phyloP scores from a whole-genome alignment of 1,140 invertebrate species.

The Pogonomyrmex barbatus region DNA sequence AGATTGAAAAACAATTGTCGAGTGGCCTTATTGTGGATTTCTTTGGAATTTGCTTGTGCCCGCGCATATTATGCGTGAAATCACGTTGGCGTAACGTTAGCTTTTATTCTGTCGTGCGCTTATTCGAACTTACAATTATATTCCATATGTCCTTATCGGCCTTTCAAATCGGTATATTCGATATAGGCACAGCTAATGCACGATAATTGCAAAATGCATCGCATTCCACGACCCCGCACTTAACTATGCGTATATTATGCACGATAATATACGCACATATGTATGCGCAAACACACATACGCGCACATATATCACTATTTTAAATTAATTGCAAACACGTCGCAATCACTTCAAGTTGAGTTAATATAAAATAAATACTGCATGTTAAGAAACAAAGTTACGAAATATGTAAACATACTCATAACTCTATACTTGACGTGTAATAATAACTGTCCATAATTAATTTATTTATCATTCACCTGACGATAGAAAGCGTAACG shows the following conservation, averaged over 20 bases:
- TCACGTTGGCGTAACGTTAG: conserved; percentile 73
- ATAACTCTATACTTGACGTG: conserved; percentile 7
- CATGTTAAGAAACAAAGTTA: conserved; percentile 19
- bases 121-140: conserved; percentile 84
- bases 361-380: neutral
- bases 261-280: no score
- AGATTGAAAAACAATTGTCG: conserved; percentile 26
- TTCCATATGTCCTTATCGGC: conserved; percentile 82
- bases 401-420: neutral
- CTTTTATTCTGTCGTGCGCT: conserved; percentile 73
- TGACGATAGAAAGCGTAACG: conserved; percentile 43
- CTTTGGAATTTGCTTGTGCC: conserved; percentile 11
- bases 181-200: conserved; percentile 74
- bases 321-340: conserved; percentile 79
- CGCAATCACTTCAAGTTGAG: conserved; percentile 66
- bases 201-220: conserved; percentile 83
- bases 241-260: conserved; percentile 21
- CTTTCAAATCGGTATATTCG: conserved; percentile 82
- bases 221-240: conserved; percentile 71
- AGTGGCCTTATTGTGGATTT: conserved; percentile 29
- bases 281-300: neutral
- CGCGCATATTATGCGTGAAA: conserved; percentile 54
- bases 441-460: conserved; percentile 6
- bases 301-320: conserved; percentile 2
- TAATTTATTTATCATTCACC: conserved; percentile 35